phyloP scores from a whole-genome alignment of 1,140 invertebrate genomes.

The Philotrypesis tridentata region DNA sequence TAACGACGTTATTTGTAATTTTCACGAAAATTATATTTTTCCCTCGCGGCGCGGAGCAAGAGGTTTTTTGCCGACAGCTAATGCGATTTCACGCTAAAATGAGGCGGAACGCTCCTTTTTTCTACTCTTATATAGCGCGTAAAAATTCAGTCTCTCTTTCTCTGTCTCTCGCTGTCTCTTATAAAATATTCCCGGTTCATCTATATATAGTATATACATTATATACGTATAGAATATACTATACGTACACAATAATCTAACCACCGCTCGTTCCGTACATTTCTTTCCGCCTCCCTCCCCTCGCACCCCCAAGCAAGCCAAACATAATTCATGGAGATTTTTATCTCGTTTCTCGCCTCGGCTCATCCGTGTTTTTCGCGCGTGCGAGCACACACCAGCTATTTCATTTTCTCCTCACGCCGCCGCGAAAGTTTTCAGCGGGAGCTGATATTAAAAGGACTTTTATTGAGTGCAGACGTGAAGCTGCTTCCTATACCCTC shows the following conservation, averaged over 20 bases:
- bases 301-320: no score
- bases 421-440: not conserved
- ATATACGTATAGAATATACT: no score
- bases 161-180: not conserved
- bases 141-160: not conserved
- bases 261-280: not conserved
- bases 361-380: not conserved
- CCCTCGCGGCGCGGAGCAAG: not conserved
- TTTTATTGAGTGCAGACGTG: slow-evolving; percentile 37
- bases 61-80: not conserved
- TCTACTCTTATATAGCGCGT: not conserved
- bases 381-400: not conserved
- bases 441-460: slow-evolving; percentile 38
- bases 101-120: slow-evolving; percentile 7
- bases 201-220: not conserved
- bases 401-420: slow-evolving; percentile 17
- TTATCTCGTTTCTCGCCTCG: not conserved
- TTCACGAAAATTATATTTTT: slow-evolving; percentile 16
- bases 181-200: slow-evolving; percentile 4
- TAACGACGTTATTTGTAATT: slow-evolving; percentile 15
- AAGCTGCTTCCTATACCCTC: not conserved
- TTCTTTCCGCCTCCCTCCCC: not conserved
- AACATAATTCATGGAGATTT: slow-evolving; percentile 8
- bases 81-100: slow-evolving; percentile 14
- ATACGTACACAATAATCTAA: no score